Conservation (phyloP, 92 coral and sea anemone genomes). For the Zoanthus sansibaricus region DNA sequence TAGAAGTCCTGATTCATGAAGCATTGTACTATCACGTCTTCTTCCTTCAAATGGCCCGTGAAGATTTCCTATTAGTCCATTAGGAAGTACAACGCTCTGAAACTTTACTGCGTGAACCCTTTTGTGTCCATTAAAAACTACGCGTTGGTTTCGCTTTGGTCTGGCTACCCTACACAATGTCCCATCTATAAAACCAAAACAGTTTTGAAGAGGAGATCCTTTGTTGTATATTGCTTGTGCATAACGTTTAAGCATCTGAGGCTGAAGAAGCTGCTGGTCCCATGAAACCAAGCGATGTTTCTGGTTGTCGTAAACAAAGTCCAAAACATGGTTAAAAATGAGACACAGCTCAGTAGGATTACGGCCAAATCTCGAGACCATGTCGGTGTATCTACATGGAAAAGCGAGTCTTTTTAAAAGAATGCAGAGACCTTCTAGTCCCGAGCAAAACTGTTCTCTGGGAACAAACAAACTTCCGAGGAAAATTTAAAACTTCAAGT, state of each 20-base stretch:
- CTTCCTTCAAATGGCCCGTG: not conserved
- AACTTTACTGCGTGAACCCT: not conserved
- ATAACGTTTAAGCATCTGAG: conserved; percentile 36
- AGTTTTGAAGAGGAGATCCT: too few species aligned
- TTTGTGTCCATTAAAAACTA: not conserved
- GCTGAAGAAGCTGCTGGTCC: conserved; percentile 65
- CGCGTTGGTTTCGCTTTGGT: not conserved
- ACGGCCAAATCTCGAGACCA: conserved; percentile 65
- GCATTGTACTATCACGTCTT: not conserved
- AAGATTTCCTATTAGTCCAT: too few species aligned
- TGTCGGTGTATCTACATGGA: conserved; percentile 62
- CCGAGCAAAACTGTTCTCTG: conserved; percentile 68
- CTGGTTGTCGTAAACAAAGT: conserved; percentile 46
- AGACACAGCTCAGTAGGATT: conserved; percentile 71
- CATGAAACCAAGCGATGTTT: conserved; percentile 61
- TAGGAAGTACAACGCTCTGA: too few species aligned
- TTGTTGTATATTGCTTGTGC: conserved; percentile 37
- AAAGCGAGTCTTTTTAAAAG: conserved; percentile 63
- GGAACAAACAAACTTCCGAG: conserved; percentile 58
- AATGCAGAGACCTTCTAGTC: conserved; percentile 64
- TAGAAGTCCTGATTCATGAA: not conserved
- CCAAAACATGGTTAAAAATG: conserved; percentile 50
- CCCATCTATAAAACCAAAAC: not conserved
- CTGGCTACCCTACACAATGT: not conserved
- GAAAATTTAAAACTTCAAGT: conserved; percentile 1